Evolutionary conservation across 2,797 vertebrate species (phyloP), one percentile per base, ranked within the genome.

Genomic region (Scarus forsteni): DNA sequence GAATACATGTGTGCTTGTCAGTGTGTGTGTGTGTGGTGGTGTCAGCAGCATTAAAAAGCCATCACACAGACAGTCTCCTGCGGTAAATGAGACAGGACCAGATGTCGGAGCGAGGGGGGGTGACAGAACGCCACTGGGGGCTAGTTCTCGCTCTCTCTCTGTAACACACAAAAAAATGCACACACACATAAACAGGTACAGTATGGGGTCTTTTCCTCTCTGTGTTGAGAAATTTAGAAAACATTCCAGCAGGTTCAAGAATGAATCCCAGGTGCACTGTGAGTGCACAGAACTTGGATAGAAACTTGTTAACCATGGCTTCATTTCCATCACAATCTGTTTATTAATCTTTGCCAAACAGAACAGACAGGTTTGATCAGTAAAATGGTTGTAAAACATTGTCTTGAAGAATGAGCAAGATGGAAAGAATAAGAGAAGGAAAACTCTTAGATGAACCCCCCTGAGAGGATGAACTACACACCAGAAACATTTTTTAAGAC

Each of bases 21-120:
- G 16, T 71, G 67, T 11, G 80, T 79, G 75, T 73, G 65, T 36
- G 60, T 44, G 75, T 46, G 68, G 59, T 44, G 5, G 81, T 84
- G 85, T 90, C 81, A 86, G 84, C 82, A 80, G 86, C 89, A 93
- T 94, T 95, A 94, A 94, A 94, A 94, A 94, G 92, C 88, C 92
- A 94, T 94, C 92, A 92, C 82, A 81, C 81, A 88, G 89, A 86
- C 87, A 88, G 90, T 90, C 90, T 91, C 93, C 92, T 86, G 57
- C 79, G 89, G 94, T 94, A 95, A 93, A 91, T 44, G 91, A 93
- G 92, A 92, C 93, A 52, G 43, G 82, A 95, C 93, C 96, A 96
- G 95, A 96, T 96, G 93, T 93, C 85, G 93, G 90, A 89, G 77
- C 61, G 90, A 91, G 90, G 43, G 78, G 86, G 60, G 80, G 87